A percentile compares a stretch with the other conserved stretches of the same genome.
phyloP scores from a whole-genome alignment of 2,797 vertebrate species.

The Hydrocynus forskahlii region DNA sequence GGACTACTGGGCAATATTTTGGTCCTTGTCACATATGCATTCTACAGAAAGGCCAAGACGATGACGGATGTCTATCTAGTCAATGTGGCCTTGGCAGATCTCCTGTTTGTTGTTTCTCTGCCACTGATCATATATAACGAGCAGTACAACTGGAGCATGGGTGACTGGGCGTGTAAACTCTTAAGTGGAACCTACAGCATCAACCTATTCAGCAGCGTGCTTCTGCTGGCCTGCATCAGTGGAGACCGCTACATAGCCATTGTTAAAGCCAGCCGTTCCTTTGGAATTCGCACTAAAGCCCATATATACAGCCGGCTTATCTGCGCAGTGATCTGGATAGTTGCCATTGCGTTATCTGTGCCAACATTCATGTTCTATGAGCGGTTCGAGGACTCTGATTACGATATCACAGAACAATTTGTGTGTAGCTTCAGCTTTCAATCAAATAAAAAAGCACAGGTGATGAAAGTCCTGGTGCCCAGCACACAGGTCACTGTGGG shows the following conservation, averaged over 20 bases:
- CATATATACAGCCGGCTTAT: slow-evolving; percentile 75
- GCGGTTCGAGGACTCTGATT: slow-evolving; percentile 56
- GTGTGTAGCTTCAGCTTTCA: slow-evolving; percentile 79
- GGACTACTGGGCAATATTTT: slow-evolving; percentile 89
- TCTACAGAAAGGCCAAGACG: slow-evolving; percentile 86
- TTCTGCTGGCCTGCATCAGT: slow-evolving; percentile 89
- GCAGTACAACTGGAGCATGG: slow-evolving; percentile 81
- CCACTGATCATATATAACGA: slow-evolving; percentile 86
- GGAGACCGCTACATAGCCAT: slow-evolving; percentile 90
- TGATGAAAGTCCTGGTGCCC: slow-evolving; percentile 82
- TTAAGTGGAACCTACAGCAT: slow-evolving; percentile 83
- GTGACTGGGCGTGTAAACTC: slow-evolving; percentile 79
- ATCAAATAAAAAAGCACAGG: slow-evolving; percentile 56
- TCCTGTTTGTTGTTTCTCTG: slow-evolving; percentile 86
- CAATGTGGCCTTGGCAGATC: slow-evolving; percentile 88
- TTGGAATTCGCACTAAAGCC: slow-evolving; percentile 74
- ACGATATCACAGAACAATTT: too few relatives aligned
- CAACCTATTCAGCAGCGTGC: slow-evolving; percentile 91
- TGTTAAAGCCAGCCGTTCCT: slow-evolving; percentile 84
- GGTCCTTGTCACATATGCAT: slow-evolving; percentile 86
- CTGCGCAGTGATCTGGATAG: slow-evolving; percentile 81
- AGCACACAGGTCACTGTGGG: slow-evolving; percentile 82
- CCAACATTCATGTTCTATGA: slow-evolving; percentile 80
- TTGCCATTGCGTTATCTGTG: slow-evolving; percentile 77
- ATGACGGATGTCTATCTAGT: slow-evolving; percentile 92